These are phyloP conservation scores for Agrotis puta DNA, from an alignment of 2,888 invertebrate species.

Conservation along the genomic window DNA sequence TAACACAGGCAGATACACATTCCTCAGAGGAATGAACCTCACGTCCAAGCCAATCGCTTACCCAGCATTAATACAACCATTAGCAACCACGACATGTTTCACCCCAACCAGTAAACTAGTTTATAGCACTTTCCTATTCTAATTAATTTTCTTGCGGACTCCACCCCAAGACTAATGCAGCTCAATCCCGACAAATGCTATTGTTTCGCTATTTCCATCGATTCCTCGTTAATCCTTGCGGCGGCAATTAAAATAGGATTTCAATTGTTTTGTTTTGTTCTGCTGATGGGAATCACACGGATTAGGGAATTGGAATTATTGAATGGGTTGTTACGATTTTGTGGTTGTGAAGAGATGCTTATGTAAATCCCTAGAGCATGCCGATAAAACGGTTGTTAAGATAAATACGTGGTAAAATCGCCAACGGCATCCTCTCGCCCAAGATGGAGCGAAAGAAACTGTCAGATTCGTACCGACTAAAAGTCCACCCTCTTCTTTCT, in stretches of 20 bases:
- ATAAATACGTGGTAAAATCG: too few species aligned
- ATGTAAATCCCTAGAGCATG: too few species aligned
- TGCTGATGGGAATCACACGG: slow-evolving; percentile 1
- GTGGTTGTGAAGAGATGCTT: background rate
- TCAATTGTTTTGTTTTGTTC: slow-evolving; percentile 36
- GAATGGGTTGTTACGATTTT: background rate
- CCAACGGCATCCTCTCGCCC: too few species aligned
- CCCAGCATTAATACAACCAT: background rate
- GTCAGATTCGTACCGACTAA: too few species aligned
- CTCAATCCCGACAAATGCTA: slow-evolving; percentile 43
- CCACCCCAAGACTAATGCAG: slow-evolving; percentile 40
- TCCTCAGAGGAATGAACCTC: background rate
- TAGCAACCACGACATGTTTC: slow-evolving; percentile 33
- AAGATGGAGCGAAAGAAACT: too few species aligned
- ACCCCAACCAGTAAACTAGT: slow-evolving; percentile 30
- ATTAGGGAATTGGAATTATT: slow-evolving; percentile 8
- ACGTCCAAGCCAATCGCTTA: slow-evolving; percentile 2
- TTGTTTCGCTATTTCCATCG: slow-evolving; percentile 51
- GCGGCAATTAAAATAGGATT: slow-evolving; percentile 55
- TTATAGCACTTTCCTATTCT: slow-evolving; percentile 28
- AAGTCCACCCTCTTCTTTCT: too few species aligned
- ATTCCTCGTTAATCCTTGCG: slow-evolving; percentile 53
- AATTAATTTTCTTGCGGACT: slow-evolving; percentile 51
- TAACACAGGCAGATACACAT: background rate
- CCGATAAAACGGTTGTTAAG: too few species aligned